Percentiles rank a stretch among this genome's conserved stretches.
Conservation (phyloP, 2,888 invertebrate species). For the Euproctis similis region DNA sequence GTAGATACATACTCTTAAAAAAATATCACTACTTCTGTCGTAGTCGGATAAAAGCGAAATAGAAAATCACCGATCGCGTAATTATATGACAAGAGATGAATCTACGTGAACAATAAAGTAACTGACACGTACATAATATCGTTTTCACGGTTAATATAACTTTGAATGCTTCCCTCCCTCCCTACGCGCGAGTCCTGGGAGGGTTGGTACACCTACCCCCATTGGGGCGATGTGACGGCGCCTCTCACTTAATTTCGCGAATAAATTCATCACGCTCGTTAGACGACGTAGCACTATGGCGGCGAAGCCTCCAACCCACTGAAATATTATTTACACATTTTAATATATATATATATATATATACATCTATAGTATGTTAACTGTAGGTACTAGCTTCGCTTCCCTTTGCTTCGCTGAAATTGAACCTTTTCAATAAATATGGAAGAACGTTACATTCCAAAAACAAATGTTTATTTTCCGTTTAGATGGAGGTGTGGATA, state of each 20-base stretch:
- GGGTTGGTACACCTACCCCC: too few relatives aligned
- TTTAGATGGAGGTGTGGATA: too few relatives aligned
- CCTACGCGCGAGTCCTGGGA: not conserved
- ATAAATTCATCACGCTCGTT: conserved; percentile 46
- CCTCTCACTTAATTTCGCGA: conserved; percentile 47
- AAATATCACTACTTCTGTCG: too few relatives aligned
- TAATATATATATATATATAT: too few relatives aligned
- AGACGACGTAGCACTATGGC: conserved; percentile 6
- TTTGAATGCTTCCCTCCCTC: conserved; percentile 6
- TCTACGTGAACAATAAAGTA: conserved; percentile 22
- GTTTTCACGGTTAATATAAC: conserved; percentile 44
- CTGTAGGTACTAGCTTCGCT: too few relatives aligned
- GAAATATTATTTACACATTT: not conserved
- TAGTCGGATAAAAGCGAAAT: too few relatives aligned
- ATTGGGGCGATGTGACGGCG: conserved; percentile 15
- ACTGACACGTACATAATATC: conserved; percentile 28
- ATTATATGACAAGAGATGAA: conserved; percentile 18
- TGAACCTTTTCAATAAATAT: too few relatives aligned
- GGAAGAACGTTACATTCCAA: too few relatives aligned
- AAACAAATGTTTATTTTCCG: too few relatives aligned
- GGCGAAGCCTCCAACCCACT: not conserved
- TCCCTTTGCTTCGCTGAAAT: too few relatives aligned
- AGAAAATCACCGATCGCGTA: conserved; percentile 7
- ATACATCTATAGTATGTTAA: too few relatives aligned
- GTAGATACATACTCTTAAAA: too few relatives aligned